A percentile compares a stretch with the other conserved stretches of the same genome.
These are phyloP conservation scores for Nasonia oneida DNA, from an alignment of 2,888 invertebrate genomes.

Conservation along the genomic window DNA sequence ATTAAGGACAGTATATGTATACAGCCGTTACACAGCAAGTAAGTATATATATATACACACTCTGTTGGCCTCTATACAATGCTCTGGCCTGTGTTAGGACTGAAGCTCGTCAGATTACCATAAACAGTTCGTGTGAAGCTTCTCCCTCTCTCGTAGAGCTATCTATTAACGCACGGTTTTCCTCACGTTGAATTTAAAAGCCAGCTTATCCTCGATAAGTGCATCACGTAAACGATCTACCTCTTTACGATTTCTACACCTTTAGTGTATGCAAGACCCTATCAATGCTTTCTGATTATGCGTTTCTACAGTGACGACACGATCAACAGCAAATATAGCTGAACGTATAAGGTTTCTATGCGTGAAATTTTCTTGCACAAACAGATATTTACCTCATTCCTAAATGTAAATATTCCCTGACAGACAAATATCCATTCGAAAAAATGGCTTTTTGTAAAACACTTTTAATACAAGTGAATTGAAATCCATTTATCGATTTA, in stretches of 20 bases:
- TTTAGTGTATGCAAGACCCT: background rate
- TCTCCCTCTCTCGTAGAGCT: background rate
- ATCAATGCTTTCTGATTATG: background rate
- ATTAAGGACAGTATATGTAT: slow-evolving; percentile 43
- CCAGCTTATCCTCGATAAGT: slow-evolving; percentile 54
- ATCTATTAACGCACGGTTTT: background rate
- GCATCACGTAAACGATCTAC: slow-evolving; percentile 34
- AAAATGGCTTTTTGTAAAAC: too few relatives aligned
- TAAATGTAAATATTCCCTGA: too few relatives aligned
- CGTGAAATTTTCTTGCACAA: too few relatives aligned
- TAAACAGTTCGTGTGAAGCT: slow-evolving; percentile 28
- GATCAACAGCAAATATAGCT: background rate
- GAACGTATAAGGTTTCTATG: background rate
- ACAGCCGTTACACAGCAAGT: background rate
- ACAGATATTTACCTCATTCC: too few relatives aligned
- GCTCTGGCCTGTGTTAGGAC: background rate
- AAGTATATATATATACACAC: background rate
- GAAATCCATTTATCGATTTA: too few relatives aligned
- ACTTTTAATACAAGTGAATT: too few relatives aligned
- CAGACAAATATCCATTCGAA: too few relatives aligned
- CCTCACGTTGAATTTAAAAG: slow-evolving; percentile 46
- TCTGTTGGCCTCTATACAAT: background rate
- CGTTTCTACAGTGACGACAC: background rate
- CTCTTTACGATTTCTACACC: background rate
- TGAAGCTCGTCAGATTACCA: slow-evolving; percentile 38